Evolutionary conservation across 2,888 invertebrate genomes (phyloP).

Genomic region (Lypha dubia): DNA sequence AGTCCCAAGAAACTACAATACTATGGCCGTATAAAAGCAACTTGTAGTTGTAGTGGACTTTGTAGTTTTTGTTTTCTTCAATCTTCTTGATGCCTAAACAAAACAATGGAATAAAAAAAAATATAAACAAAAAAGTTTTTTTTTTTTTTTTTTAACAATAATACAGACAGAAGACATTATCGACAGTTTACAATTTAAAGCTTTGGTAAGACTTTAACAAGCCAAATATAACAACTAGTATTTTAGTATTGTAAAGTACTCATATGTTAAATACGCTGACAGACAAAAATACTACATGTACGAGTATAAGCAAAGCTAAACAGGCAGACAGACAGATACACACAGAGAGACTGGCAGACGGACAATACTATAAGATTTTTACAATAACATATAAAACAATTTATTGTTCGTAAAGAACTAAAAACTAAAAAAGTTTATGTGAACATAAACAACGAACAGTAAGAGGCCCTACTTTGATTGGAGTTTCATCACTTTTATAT

Average conservation of each 20-base stretch:
- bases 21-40: background rate
- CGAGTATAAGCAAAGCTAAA: constrained; percentile 17
- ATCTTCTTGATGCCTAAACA: constrained; percentile 35
- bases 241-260: constrained; percentile 68
- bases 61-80: constrained; percentile 11
- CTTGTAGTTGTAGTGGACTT: constrained; percentile 11
- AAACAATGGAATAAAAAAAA: constrained; percentile 52
- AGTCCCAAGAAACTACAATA: constrained; percentile 47
- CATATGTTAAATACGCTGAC: constrained; percentile 74
- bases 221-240: constrained; percentile 55
- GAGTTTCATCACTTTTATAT: no score
- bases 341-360: constrained; percentile 38
- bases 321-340: constrained; percentile 28
- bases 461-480: background rate
- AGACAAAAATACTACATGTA: constrained; percentile 70
- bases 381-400: constrained; percentile 60
- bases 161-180: constrained; percentile 57
- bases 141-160: constrained; percentile 53
- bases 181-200: constrained; percentile 70
- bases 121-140: constrained; percentile 25
- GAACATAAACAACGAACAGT: background rate
- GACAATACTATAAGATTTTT: constrained; percentile 14
- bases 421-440: background rate
- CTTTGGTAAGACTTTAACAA: constrained; percentile 46
- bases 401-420: constrained; percentile 22